Evolutionary conservation across 1,140 invertebrate genomes (phyloP).

Genomic region (Aphis craccivora): DNA sequence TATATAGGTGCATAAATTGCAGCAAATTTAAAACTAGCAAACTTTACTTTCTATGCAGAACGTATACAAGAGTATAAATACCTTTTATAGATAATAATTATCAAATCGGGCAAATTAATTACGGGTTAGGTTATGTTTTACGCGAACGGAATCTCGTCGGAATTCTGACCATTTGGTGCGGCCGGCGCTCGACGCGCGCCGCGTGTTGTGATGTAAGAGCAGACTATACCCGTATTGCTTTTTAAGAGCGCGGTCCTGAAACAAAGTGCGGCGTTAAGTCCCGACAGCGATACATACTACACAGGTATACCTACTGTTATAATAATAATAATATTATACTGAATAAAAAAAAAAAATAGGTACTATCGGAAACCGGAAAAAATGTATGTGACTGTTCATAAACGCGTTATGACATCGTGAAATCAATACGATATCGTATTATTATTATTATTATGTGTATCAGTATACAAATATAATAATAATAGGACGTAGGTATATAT

Average conservation of each 20-base stretch:
- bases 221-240: background rate
- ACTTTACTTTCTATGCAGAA: background rate
- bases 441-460: background rate
- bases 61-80: background rate
- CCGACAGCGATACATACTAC: background rate
- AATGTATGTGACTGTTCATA: background rate
- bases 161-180: background rate
- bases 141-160: background rate
- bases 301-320: background rate
- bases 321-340: background rate
- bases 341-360: background rate
- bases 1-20: background rate
- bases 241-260: background rate
- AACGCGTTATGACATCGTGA: background rate
- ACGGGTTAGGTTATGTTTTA: background rate
- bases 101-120: background rate
- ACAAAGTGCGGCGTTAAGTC: background rate
- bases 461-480: background rate
- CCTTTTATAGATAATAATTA: background rate
- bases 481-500: background rate
- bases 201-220: background rate
- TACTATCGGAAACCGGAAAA: background rate
- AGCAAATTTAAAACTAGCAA: background rate
- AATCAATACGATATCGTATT: background rate
- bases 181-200: too few species aligned